Conservation (phyloP, 2,113 vertebrate species). For the Micromys minutus region DNA sequence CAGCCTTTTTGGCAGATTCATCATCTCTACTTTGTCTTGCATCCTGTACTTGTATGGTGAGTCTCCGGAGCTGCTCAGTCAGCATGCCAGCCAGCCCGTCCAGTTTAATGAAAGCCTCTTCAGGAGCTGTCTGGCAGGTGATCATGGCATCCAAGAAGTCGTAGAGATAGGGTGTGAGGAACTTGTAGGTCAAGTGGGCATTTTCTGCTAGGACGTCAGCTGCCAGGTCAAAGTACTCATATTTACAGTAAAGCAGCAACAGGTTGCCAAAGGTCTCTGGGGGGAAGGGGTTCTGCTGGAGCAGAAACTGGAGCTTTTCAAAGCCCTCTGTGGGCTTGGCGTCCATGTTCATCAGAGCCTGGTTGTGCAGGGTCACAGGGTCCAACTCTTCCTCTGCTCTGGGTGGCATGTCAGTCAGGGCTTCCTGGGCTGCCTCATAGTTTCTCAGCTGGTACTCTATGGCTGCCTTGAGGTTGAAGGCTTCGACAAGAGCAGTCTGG, state of each 20-base stretch:
- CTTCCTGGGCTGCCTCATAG: slow-evolving; percentile 90
- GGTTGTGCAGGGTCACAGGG: slow-evolving; percentile 96
- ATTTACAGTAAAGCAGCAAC: slow-evolving; percentile 93
- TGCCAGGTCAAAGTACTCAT: slow-evolving; percentile 95
- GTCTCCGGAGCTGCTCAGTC: slow-evolving; percentile 92
- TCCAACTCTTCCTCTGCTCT: slow-evolving; percentile 96
- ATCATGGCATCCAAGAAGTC: slow-evolving; percentile 96
- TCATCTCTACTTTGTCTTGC: slow-evolving; percentile 90
- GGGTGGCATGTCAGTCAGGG: slow-evolving; percentile 96
- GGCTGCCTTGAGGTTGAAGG: slow-evolving; percentile 97
- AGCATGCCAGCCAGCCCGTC: slow-evolving; percentile 92
- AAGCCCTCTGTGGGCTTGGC: slow-evolving; percentile 94
- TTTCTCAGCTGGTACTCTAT: slow-evolving; percentile 94
- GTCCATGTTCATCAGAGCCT: slow-evolving; percentile 97
- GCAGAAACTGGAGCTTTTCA: slow-evolving; percentile 95
- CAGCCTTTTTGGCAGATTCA: slow-evolving; percentile 88
- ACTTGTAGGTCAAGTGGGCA: slow-evolving; percentile 95
- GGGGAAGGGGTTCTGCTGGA: slow-evolving; percentile 95
- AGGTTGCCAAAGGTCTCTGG: slow-evolving; percentile 97
- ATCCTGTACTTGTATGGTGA: slow-evolving; percentile 93
- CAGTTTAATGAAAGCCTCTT: slow-evolving; percentile 96
- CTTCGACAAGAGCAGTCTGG: slow-evolving; percentile 94
- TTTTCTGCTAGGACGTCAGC: slow-evolving; percentile 98
- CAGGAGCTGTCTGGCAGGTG: slow-evolving; percentile 95
- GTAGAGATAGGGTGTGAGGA: slow-evolving; percentile 95